Conservation (phyloP, 92 coral and sea anemone genomes). For the Blastomussa wellsi region DNA sequence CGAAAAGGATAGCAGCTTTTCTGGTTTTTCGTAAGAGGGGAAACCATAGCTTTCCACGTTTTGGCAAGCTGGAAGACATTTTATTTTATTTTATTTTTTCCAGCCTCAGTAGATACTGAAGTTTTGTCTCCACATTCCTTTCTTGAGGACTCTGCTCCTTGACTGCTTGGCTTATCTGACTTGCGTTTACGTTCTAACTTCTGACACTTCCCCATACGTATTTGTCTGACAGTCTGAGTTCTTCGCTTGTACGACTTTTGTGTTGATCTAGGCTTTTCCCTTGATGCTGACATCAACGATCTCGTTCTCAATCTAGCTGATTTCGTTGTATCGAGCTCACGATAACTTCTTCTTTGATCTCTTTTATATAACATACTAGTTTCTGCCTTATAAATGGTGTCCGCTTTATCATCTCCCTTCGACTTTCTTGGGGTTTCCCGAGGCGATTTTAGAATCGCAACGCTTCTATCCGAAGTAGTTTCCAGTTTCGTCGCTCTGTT, state of each 20-base stretch:
- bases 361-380: not conserved
- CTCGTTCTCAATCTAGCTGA: not conserved
- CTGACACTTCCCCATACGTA: not conserved
- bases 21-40: too few relatives aligned
- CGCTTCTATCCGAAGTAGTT: not conserved
- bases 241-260: not conserved
- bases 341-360: not conserved
- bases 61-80: too few relatives aligned
- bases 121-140: not conserved
- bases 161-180: too few relatives aligned
- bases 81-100: too few relatives aligned
- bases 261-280: not conserved
- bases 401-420: not conserved
- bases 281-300: not conserved
- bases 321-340: not conserved
- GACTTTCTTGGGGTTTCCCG: not conserved
- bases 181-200: not conserved
- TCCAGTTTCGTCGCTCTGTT: not conserved
- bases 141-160: not conserved
- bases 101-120: too few relatives aligned
- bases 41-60: too few relatives aligned
- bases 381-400: not conserved
- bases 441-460: not conserved
- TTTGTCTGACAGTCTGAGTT: not conserved
- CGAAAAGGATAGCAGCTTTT: too few relatives aligned